Conservation (phyloP, 2,888 invertebrate species). For the Nowickia ferox region DNA sequence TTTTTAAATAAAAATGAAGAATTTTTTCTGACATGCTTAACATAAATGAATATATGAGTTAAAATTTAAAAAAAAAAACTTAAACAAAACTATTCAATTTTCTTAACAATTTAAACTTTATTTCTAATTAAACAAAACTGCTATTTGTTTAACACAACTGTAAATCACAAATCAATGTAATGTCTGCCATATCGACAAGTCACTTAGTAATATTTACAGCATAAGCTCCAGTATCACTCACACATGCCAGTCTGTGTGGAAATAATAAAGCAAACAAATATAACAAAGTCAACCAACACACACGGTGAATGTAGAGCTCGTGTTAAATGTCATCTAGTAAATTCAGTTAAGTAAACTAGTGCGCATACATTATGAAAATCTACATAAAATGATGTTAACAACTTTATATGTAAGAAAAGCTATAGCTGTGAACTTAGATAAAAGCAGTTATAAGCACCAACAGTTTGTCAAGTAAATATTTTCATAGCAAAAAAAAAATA, state of each 20-base stretch:
- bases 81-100: background rate
- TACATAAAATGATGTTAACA: constrained; percentile 17
- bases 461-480: background rate
- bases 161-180: background rate
- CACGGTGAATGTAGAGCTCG: constrained; percentile 6
- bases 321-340: constrained; percentile 46
- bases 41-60: too few species aligned
- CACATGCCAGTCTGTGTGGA: background rate
- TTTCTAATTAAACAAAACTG: too few species aligned
- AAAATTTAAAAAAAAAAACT: too few species aligned
- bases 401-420: background rate
- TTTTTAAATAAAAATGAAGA: too few species aligned
- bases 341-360: background rate
- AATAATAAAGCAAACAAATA: constrained; percentile 3
- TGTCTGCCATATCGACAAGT: background rate
- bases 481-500: background rate
- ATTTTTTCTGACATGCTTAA: too few species aligned
- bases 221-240: background rate
- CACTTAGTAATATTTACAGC: constrained; percentile 4
- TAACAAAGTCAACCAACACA: background rate
- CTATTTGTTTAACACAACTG: background rate
- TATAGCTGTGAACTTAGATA: background rate
- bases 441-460: background rate
- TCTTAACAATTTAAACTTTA: too few species aligned
- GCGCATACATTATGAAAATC: background rate